A percentile compares a stretch with the other conserved stretches of the same genome.
phyloP scores from a whole-genome alignment of 2,113 vertebrate species.

The Dromas ardeola region DNA sequence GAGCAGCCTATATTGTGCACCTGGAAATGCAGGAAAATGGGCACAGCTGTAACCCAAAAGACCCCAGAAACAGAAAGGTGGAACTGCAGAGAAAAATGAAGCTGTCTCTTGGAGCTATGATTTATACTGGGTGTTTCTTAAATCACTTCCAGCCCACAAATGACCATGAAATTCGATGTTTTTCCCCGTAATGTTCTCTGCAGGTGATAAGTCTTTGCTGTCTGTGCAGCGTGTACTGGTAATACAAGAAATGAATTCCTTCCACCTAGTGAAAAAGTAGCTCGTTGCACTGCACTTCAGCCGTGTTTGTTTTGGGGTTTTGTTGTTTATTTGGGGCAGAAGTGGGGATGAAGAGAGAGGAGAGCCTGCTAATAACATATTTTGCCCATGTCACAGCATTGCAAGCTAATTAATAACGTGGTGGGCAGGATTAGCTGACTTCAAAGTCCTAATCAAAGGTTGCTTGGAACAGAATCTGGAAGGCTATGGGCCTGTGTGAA shows the following conservation, averaged over 20 bases:
- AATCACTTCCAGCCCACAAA: not conserved
- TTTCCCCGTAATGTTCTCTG: not conserved
- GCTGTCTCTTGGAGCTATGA: not conserved
- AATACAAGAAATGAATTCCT: not conserved
- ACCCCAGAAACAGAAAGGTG: not conserved
- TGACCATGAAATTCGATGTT: not conserved
- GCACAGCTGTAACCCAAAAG: not conserved
- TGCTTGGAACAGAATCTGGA: not conserved
- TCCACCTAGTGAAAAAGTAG: not conserved
- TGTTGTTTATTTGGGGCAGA: not conserved
- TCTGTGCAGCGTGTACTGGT: accelerated
- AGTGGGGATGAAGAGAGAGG: not conserved
- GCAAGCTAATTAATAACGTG: not conserved
- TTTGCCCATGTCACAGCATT: not conserved
- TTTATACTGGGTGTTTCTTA: not conserved
- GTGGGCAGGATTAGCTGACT: not conserved
- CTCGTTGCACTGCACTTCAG: not conserved
- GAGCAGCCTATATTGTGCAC: not conserved
- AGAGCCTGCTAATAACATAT: not conserved
- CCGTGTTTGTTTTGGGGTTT: not conserved
- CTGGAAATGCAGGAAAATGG: not conserved
- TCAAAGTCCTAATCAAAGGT: not conserved
- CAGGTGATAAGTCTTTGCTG: not conserved
- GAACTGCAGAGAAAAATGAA: not conserved
- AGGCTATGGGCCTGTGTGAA: not conserved